Percentiles rank a stretch among this genome's conserved stretches.
Conservation (phyloP, 2,888 invertebrate species). For the Platycnemis pennipes region DNA sequence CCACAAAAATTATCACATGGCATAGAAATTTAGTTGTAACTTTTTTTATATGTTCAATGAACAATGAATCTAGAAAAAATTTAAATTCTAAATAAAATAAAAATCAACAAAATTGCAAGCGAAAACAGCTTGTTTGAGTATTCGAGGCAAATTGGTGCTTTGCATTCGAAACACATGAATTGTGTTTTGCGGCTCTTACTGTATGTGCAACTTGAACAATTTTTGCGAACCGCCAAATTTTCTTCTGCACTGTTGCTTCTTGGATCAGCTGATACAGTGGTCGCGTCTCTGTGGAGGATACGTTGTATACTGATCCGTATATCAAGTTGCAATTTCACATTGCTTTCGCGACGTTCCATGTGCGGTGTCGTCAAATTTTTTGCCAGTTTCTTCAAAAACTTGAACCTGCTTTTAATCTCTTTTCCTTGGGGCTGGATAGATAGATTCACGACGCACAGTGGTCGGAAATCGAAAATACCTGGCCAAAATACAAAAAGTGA, state of each 20-base stretch:
- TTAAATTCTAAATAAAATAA: background rate
- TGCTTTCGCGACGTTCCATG: background rate
- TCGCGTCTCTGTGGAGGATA: background rate
- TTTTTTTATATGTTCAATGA: background rate
- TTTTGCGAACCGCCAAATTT: background rate
- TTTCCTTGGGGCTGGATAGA: background rate
- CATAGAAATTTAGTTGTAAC: background rate
- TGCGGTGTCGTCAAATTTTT: background rate
- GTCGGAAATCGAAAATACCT: no score
- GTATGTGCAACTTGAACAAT: background rate
- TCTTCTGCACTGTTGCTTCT: conserved; percentile 64
- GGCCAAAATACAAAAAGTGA: no score
- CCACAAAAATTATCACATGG: background rate
- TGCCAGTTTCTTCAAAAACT: background rate
- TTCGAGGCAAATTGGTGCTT: background rate
- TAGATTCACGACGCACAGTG: background rate
- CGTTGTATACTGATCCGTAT: background rate
- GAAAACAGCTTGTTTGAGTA: background rate
- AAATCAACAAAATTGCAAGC: background rate
- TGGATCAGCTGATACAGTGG: conserved; percentile 6
- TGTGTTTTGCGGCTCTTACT: background rate
- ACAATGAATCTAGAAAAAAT: background rate
- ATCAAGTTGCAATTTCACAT: background rate
- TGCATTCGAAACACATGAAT: background rate
- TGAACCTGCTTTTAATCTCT: background rate